These are phyloP conservation scores for Euthynnus affinis DNA, from an alignment of 2,797 vertebrate genomes.

Conservation along the genomic window DNA sequence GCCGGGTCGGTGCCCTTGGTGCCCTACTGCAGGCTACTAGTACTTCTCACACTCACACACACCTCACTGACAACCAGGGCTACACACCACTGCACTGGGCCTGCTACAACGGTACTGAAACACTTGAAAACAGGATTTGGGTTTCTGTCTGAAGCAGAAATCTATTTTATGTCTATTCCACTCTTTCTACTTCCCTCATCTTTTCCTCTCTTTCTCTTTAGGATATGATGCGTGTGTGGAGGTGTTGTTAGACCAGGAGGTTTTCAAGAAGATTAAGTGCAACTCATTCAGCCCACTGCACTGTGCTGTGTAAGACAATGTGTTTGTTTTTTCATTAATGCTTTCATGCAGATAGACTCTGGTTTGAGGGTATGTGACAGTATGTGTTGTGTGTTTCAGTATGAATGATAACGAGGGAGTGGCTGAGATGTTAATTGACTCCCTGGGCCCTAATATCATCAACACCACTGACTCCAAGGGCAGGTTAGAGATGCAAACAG, in stretches of 20 bases:
- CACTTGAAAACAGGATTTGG: not conserved
- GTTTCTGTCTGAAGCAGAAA: not conserved
- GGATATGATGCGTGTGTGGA: constrained; percentile 97
- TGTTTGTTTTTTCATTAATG: not conserved
- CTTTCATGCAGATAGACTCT: not conserved
- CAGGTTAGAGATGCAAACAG: constrained; percentile 85
- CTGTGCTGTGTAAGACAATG: constrained; percentile 95
- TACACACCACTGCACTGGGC: constrained; percentile 98
- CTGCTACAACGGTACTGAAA: constrained; percentile 92
- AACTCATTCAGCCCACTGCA: constrained; percentile 97
- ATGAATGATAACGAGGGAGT: constrained; percentile 97
- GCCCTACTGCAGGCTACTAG: constrained; percentile 89
- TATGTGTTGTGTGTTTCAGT: constrained; percentile 78
- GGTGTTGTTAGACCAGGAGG: constrained; percentile 92
- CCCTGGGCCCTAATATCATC: constrained; percentile 89
- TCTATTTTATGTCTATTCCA: not conserved
- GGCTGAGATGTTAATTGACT: constrained; percentile 96
- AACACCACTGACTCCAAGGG: constrained; percentile 93
- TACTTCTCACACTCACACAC: constrained; percentile 82
- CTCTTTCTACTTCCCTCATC: not conserved
- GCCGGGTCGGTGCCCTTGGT: constrained; percentile 90
- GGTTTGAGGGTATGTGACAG: constrained; percentile 10
- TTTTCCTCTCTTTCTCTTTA: constrained; percentile 60
- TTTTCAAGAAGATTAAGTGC: constrained; percentile 92
- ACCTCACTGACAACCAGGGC: constrained; percentile 92